These are phyloP conservation scores for Anser cygnoides DNA, from an alignment of 2,113 vertebrate genomes.

Conservation along the genomic window DNA sequence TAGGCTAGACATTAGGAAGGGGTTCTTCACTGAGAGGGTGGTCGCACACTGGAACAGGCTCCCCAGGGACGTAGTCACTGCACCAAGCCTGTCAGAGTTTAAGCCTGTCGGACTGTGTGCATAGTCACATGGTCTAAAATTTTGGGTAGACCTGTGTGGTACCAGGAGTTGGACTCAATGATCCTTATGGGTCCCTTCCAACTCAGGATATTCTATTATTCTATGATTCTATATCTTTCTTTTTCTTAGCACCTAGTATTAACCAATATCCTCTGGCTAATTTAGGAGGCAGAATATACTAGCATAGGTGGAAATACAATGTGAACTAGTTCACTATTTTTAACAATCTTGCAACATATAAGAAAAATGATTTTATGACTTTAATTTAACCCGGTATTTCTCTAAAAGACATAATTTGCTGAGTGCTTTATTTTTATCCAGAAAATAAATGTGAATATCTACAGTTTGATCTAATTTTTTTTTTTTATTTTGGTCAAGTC, in stretches of 20 bases:
- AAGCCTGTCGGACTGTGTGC: no score
- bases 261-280: not conserved
- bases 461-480: not conserved
- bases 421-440: not conserved
- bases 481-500: not conserved
- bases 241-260: not conserved
- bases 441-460: not conserved
- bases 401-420: not conserved
- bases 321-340: not conserved
- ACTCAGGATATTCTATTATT: no score
- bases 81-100: no score
- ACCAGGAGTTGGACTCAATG: no score
- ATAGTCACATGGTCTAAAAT: no score
- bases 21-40: no score
- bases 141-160: no score
- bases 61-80: no score
- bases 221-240: no score
- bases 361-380: not conserved
- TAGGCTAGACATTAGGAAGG: no score
- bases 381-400: not conserved
- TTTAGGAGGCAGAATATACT: not conserved
- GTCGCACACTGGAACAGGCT: no score
- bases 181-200: no score
- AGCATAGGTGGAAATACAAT: not conserved
- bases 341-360: not conserved